These are phyloP conservation scores for Phasia obesa DNA, from an alignment of 2,888 invertebrate genomes.

Conservation along the genomic window DNA sequence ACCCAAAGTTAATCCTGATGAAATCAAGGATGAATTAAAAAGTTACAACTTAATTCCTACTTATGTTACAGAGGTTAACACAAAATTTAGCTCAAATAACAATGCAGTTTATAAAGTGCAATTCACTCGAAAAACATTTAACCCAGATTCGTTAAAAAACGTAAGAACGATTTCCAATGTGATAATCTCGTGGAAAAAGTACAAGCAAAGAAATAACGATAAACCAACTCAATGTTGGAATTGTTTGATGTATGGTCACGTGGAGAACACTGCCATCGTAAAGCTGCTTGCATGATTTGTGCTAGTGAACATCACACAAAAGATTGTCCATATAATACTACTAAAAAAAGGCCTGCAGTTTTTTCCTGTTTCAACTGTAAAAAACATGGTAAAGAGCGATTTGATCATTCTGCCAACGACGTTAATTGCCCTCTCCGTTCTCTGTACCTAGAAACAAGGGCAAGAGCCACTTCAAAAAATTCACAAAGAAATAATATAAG, in stretches of 20 bases:
- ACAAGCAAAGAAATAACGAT: slow-evolving; percentile 19
- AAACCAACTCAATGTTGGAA: slow-evolving; percentile 48
- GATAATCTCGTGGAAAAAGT: slow-evolving; percentile 28
- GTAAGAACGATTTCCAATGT: slow-evolving; percentile 19
- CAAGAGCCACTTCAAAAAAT: slow-evolving; percentile 3
- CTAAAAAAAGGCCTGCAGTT: slow-evolving; percentile 24
- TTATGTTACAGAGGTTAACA: background rate
- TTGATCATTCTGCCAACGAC: slow-evolving; percentile 26
- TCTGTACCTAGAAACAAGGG: slow-evolving; percentile 25
- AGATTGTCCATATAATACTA: background rate
- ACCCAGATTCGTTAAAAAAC: slow-evolving; percentile 15
- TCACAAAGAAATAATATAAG: background rate
- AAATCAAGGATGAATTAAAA: background rate
- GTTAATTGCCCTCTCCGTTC: slow-evolving; percentile 37
- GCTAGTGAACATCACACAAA: slow-evolving; percentile 1
- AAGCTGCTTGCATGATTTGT: slow-evolving; percentile 39
- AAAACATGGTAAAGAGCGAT: slow-evolving; percentile 30
- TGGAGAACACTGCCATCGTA: slow-evolving; percentile 24
- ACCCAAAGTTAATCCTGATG: background rate
- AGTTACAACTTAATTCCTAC: slow-evolving; percentile 4
- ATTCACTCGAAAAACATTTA: slow-evolving; percentile 33
- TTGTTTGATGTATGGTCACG: slow-evolving; percentile 43
- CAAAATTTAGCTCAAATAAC: slow-evolving; percentile 8
- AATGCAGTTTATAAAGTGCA: slow-evolving; percentile 47
- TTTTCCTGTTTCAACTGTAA: slow-evolving; percentile 41